Percentiles rank a stretch among this genome's conserved stretches.
Conservation (phyloP, 2,113 vertebrate genomes). For the Condylura cristata region DNA sequence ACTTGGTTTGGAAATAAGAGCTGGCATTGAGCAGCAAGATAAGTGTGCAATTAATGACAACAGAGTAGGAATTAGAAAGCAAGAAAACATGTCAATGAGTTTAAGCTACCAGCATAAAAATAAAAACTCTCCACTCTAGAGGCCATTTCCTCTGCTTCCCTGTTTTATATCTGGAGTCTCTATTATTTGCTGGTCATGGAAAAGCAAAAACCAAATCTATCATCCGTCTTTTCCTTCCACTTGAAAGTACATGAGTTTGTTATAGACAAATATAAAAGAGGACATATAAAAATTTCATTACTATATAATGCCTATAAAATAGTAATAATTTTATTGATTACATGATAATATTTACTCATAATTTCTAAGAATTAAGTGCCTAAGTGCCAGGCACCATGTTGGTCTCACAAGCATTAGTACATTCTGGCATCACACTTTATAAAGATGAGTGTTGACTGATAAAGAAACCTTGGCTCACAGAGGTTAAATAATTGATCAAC, state of each 20-base stretch:
- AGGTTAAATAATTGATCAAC: neutral
- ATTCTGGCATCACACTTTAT: neutral
- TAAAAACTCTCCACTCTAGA: neutral
- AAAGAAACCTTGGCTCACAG: neutral
- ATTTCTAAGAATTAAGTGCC: neutral
- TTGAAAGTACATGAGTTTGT: constrained; percentile 1
- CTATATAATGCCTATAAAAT: neutral
- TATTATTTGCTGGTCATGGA: neutral
- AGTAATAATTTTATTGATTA: neutral
- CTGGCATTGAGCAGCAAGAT: constrained; percentile 67
- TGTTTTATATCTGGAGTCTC: neutral
- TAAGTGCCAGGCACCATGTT: neutral
- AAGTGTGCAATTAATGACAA: constrained; percentile 78
- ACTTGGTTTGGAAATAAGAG: constrained; percentile 59
- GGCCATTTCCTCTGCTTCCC: neutral
- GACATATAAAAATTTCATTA: neutral
- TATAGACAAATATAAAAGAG: neutral
- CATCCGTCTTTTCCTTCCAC: neutral
- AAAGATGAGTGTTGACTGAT: neutral
- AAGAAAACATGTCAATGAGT: constrained; percentile 69
- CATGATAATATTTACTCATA: neutral
- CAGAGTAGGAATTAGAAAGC: constrained; percentile 59
- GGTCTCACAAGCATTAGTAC: neutral
- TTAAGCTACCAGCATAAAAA: constrained; percentile 49
- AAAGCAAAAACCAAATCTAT: constrained; percentile 31